phyloP scores from a whole-genome alignment of 2,888 invertebrate genomes.

The Notocelia uddmanniana region DNA sequence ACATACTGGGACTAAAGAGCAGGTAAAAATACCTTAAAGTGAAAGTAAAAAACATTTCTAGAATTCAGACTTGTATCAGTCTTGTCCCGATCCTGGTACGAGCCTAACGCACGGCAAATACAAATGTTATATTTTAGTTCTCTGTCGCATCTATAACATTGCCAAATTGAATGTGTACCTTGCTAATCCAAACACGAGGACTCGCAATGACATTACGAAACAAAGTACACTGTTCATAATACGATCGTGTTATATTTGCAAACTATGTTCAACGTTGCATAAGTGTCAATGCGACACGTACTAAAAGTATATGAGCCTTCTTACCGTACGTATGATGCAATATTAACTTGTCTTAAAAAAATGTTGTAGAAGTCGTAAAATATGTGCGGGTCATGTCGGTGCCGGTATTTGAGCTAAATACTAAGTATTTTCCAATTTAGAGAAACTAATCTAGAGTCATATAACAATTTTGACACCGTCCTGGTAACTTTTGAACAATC shows the following conservation, averaged over 20 bases:
- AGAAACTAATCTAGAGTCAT: conserved; percentile 30
- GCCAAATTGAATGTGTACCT: not conserved
- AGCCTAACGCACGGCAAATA: conserved; percentile 49
- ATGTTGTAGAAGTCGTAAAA: conserved; percentile 19
- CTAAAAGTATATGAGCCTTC: conserved; percentile 4
- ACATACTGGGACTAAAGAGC: conserved; percentile 28
- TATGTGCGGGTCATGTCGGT: conserved; percentile 6
- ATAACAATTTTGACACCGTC: conserved; percentile 44
- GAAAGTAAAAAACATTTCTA: conserved; percentile 47
- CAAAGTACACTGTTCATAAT: not conserved
- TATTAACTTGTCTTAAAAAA: conserved; percentile 26
- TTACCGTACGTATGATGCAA: conserved; percentile 12
- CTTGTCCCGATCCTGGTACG: conserved; percentile 61
- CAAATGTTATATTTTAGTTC: conserved; percentile 12
- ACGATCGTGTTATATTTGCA: not conserved
- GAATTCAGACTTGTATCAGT: conserved; percentile 75
- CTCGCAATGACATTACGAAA: not conserved
- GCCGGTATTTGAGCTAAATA: conserved; percentile 25
- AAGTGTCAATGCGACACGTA: conserved; percentile 2
- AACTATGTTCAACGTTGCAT: conserved; percentile 12
- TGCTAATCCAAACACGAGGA: not conserved
- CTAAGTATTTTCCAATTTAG: conserved; percentile 22
- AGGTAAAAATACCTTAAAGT: conserved; percentile 44
- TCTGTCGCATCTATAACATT: not conserved
- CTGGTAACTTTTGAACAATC: conserved; percentile 44